Conservation (phyloP, 2,888 invertebrate genomes). For the Strigamia transsilvanica region DNA sequence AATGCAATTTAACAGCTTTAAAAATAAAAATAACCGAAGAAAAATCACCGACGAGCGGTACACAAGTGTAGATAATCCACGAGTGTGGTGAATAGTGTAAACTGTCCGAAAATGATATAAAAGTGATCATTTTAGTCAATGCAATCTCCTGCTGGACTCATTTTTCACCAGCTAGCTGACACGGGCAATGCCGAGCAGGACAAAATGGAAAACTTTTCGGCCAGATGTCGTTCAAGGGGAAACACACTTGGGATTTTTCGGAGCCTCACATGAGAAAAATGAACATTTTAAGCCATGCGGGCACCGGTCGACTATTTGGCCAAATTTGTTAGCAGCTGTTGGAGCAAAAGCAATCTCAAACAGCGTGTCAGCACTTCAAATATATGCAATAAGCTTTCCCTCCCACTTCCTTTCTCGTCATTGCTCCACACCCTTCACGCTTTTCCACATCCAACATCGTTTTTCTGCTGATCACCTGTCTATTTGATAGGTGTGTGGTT, state of each 20-base stretch:
- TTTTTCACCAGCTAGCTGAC: neutral
- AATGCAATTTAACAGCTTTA: too few species aligned
- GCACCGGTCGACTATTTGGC: neutral
- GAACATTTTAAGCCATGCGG: conserved; percentile 8
- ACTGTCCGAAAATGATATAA: conserved; percentile 2
- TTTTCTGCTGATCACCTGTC: conserved; percentile 2
- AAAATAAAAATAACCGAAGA: neutral
- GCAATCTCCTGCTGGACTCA: neutral
- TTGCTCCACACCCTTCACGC: neutral
- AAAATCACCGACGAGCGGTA: neutral
- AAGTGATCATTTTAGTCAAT: conserved; percentile 6
- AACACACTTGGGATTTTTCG: neutral
- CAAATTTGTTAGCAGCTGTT: conserved; percentile 8
- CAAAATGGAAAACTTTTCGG: neutral
- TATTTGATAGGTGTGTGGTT: conserved; percentile 3
- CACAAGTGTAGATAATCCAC: neutral
- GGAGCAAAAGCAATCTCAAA: conserved; percentile 2
- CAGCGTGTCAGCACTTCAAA: conserved; percentile 3
- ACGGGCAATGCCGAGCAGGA: neutral
- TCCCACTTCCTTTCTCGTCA: neutral
- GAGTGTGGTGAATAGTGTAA: neutral
- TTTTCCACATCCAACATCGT: neutral
- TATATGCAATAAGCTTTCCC: conserved; percentile 2
- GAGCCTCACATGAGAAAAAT: neutral
- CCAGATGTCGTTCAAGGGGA: conserved; percentile 3